phyloP scores from a whole-genome alignment of 2,797 vertebrate genomes.

The Potorous gilbertii region DNA sequence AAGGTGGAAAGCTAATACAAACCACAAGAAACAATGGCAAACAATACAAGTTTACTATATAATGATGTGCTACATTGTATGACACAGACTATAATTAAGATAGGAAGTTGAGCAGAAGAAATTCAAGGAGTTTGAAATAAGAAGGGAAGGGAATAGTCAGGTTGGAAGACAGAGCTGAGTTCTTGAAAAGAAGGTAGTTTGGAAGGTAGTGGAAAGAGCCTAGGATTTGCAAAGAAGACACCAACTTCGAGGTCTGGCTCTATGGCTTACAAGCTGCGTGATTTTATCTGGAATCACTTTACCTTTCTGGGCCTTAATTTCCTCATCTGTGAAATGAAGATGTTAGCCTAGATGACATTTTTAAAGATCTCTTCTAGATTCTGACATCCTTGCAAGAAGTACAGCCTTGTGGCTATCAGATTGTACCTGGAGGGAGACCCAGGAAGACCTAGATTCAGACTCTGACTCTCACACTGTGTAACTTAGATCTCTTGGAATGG shows the following conservation, averaged over 20 bases:
- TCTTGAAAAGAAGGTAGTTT: background rate
- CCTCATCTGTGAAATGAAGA: background rate
- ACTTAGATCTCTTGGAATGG: background rate
- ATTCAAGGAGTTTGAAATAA: background rate
- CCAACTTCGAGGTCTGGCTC: background rate
- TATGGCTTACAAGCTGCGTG: accelerated
- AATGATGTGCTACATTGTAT: background rate
- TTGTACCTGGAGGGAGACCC: background rate
- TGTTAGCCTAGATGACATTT: background rate
- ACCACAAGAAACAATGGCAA: background rate
- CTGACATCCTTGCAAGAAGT: background rate
- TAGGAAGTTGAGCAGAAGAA: background rate
- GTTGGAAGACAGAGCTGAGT: background rate
- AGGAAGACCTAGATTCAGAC: background rate
- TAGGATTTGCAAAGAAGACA: background rate
- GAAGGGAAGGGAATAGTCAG: background rate
- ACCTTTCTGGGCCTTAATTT: background rate
- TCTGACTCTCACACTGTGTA: background rate
- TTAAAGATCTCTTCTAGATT: background rate
- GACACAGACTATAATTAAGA: background rate
- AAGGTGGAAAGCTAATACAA: background rate
- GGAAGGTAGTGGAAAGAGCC: background rate
- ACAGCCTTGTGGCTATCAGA: background rate
- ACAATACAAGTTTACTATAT: background rate
- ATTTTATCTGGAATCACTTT: slow-evolving; percentile 1